Base-by-base conservation (phyloP, 1,140 invertebrate genomes). In the Goniozus legneri region DNA sequence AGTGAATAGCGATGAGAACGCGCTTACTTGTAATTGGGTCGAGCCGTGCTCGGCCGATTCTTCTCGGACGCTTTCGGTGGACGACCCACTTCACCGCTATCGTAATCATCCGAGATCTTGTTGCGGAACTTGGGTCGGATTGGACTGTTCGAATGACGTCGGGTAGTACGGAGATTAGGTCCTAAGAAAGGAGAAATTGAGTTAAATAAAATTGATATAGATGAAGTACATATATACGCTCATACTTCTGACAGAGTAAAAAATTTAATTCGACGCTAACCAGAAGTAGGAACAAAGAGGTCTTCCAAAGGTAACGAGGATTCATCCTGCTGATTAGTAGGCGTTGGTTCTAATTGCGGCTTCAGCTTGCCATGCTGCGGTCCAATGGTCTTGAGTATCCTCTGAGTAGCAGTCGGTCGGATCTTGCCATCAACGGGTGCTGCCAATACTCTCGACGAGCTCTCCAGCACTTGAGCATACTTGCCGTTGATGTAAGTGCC, bases 401-500 rank as follows among this genome's bases (percentile, higher is more conserved):
- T 79, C 33, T 84, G 77, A 0, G 82, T 77, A 16, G 77, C 80
- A n/a, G 77, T 80, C 0, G 85, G 84, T 31, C 79, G 76, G 48
- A 86, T 84, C 73, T 84, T 85, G 0, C 54, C 64, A 10, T 69
- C 69, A 2, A 40, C 15, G 2, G 47, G 8, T 21, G 13, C 31
- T 0, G 50, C 33, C 2, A 82, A 66, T 47, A 80, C 77, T 62
- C 77, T 80, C 0, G 85, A 87, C 1, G 84, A 87, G 57, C 86
- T 88, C 55, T 88, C 84, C 6, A 89, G 71, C 3, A 93, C 85
- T 69, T 88, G 85, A 7, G 89, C 89, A 60, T 93, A 93, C 70
- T 91, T 90, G 40, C 89, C 89, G 42, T 87, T 88, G 56, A 92
- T 89, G 59, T 87, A 89, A 4, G 90, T 92, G 3, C 90, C 90